Conservation (phyloP, 2,113 vertebrate species). For the human (Homo sapiens) region GRCh38 chr18:52027001-52027500, state of each 20-base stretch:
- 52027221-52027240: conserved; percentile 11
- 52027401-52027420: not conserved
- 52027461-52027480: not conserved
- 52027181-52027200: conserved; percentile 13
- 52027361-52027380: conserved; percentile 34
- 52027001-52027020: not conserved
- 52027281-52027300: not conserved
- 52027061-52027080: not conserved
- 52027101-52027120: not conserved
- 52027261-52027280: not conserved
- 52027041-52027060: conserved; percentile 5
- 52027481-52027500: not conserved
- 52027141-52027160: not conserved
- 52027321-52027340: not conserved
- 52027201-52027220: not conserved
- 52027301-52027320: not conserved
- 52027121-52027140: conserved; percentile 13
- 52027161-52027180: conserved; percentile 13
- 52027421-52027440: not conserved
- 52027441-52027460: not conserved
- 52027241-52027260: not conserved
- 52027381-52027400: not conserved
- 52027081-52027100: not conserved
- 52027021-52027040: not conserved
- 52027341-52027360: not conserved